Conservation (phyloP, 2,113 vertebrate genomes). For the Serilophus lunatus region DNA sequence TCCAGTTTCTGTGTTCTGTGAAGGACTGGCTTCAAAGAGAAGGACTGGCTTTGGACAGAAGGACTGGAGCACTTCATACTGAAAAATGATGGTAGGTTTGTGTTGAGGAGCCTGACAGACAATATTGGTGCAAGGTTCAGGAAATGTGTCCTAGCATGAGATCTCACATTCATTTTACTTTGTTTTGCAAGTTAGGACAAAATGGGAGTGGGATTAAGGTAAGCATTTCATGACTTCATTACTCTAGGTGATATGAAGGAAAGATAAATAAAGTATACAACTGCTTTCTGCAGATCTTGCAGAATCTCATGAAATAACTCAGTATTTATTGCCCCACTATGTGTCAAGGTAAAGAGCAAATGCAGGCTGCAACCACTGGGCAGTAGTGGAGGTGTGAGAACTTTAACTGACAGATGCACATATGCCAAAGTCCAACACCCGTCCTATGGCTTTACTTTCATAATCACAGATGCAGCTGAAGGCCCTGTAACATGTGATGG, state of each 20-base stretch:
- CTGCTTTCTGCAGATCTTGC: not conserved
- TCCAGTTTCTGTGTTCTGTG: not conserved
- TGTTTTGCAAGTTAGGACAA: not conserved
- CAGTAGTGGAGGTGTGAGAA: not conserved
- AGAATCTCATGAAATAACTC: not conserved
- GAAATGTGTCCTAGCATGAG: not conserved
- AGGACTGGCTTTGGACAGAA: not conserved
- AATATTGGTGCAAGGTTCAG: not conserved
- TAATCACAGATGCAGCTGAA: not conserved
- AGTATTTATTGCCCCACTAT: not conserved
- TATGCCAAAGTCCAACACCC: not conserved
- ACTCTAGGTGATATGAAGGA: not conserved
- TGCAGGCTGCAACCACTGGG: not conserved
- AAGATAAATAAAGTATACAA: not conserved
- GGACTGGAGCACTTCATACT: not conserved
- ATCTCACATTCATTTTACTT: not conserved
- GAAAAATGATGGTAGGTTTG: not conserved
- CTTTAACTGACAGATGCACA: not conserved
- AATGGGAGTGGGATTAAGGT: not conserved
- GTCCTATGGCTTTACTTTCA: not conserved
- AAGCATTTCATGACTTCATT: not conserved
- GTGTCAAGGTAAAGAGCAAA: not conserved
- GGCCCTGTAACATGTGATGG: not conserved
- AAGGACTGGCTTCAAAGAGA: not conserved
- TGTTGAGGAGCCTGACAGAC: not conserved